Base-by-base conservation (phyloP, 2,113 vertebrate species). In the Neodon shergylaensis region DNA sequence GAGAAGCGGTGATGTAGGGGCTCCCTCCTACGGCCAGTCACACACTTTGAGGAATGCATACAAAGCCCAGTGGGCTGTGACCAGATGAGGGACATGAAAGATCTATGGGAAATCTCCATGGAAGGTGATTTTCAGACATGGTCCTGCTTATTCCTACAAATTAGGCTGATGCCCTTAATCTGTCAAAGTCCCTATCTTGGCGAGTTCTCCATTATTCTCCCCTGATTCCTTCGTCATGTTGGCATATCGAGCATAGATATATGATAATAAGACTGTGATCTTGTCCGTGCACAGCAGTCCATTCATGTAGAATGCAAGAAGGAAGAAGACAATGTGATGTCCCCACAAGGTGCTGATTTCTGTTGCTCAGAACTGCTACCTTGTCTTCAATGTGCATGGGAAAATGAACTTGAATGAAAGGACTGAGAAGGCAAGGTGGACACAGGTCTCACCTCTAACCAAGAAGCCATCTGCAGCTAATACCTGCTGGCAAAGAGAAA, bases 371-470 rank as follows among this genome's bases (percentile, higher is more conserved):
- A n/a, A 2, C 19, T 42, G 16, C 84, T 52, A 47, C 63, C 24
- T 65, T 47, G 68, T 88, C 95, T 95, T 92, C 54, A 72, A 14
- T 31, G 2, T 31, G 8, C 44, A 42, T 79, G 42, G 19, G 54
- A 28, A 91, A 76, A 89, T 78, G 61, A 72, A 73, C n/a, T 88
- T 52, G 33, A 95, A 73, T 77, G 72, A 33, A 92, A 76, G 49
- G 5, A 5, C 31, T 21, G 47, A 36, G 17, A 79, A 36, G 14
- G 4, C 47, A 17, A 28, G 36, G 77, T 11, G 17, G 31, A 52
- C 47, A 52, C 16, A 21, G 47, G 77, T 33, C 17, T 17, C 77
- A 52, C 28, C 77, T 47, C 47, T 33, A 77, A 77, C 26, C 44
- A 77, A 31, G 76, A 49, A 3, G 26, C 7, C 31, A 31, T 77